These are phyloP conservation scores for Capitulum mitella DNA, from an alignment of 2,888 invertebrate genomes.

Conservation along the genomic window DNA sequence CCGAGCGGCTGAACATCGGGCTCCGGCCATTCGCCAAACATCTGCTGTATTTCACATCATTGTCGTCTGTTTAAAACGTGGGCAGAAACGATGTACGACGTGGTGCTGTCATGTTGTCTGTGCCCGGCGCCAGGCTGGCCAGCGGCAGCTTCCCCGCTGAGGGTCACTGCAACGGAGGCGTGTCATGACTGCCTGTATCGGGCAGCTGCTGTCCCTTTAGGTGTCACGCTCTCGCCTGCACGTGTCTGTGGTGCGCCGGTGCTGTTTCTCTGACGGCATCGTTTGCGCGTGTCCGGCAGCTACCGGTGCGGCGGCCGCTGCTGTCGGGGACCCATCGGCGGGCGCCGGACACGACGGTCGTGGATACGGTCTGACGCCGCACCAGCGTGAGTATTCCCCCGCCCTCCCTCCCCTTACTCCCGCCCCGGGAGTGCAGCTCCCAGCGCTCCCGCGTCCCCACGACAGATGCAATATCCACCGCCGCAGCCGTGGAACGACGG, in stretches of 20 bases:
- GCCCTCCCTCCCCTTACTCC: not conserved
- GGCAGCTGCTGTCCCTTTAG: not conserved
- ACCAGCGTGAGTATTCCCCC: not conserved
- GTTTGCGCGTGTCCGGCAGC: too few species aligned
- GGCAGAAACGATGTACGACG: too few species aligned
- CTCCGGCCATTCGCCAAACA: too few species aligned
- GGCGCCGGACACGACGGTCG: not conserved
- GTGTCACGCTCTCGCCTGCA: not conserved
- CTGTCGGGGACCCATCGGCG: not conserved
- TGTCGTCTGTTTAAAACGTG: too few species aligned
- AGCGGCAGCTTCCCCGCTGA: not conserved
- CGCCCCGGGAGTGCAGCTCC: slow-evolving; percentile 33
- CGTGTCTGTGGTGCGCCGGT: too few species aligned
- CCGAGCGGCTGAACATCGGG: too few species aligned
- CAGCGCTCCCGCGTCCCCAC: slow-evolving; percentile 25
- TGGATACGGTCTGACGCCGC: not conserved
- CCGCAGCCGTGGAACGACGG: too few species aligned
- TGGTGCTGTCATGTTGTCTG: too few species aligned
- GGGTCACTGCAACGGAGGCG: not conserved
- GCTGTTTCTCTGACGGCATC: too few species aligned
- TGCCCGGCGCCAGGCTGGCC: too few species aligned
- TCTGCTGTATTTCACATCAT: too few species aligned
- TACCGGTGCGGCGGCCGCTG: not conserved
- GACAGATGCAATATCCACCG: too few species aligned
- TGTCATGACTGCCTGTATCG: not conserved